phyloP scores from a whole-genome alignment of 2,113 vertebrate species.

The Ceyx cyanopectus region DNA sequence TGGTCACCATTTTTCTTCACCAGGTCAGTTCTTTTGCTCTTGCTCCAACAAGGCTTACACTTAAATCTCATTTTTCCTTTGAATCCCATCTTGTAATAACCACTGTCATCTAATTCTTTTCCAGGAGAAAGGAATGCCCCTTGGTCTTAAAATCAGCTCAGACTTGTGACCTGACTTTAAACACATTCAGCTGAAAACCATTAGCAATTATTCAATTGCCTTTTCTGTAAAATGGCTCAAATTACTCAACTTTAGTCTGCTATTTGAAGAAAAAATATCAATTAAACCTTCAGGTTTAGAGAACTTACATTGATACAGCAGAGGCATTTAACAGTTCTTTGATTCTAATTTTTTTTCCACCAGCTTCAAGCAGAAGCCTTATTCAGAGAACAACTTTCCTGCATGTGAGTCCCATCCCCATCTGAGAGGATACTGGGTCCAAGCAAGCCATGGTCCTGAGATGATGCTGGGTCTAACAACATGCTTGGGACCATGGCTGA shows the following conservation, averaged over 20 bases:
- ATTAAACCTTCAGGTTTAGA: constrained; percentile 40
- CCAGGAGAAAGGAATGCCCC: constrained; percentile 12
- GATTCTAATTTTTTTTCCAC: constrained; percentile 6
- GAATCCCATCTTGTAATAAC: constrained; percentile 19
- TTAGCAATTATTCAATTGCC: constrained; percentile 60
- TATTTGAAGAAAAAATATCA: constrained; percentile 67
- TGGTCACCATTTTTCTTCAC: background rate
- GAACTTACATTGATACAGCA: background rate
- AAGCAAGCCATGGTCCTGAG: background rate
- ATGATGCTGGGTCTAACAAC: background rate
- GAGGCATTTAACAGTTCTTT: constrained; percentile 28
- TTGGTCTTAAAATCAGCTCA: constrained; percentile 36
- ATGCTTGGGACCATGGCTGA: background rate
- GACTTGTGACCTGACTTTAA: constrained; percentile 47
- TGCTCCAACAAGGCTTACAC: background rate
- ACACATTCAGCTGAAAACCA: constrained; percentile 61
- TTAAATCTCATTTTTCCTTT: background rate
- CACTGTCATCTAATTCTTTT: constrained; percentile 21
- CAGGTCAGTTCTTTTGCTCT: background rate
- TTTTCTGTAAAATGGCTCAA: constrained; percentile 54
- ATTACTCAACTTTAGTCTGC: background rate
- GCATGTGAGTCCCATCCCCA: fast-evolving
- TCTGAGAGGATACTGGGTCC: background rate
- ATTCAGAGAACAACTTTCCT: background rate
- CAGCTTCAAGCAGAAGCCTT: background rate